phyloP scores from a whole-genome alignment of 2,113 vertebrate species.

The Tringa solitaria region DNA sequence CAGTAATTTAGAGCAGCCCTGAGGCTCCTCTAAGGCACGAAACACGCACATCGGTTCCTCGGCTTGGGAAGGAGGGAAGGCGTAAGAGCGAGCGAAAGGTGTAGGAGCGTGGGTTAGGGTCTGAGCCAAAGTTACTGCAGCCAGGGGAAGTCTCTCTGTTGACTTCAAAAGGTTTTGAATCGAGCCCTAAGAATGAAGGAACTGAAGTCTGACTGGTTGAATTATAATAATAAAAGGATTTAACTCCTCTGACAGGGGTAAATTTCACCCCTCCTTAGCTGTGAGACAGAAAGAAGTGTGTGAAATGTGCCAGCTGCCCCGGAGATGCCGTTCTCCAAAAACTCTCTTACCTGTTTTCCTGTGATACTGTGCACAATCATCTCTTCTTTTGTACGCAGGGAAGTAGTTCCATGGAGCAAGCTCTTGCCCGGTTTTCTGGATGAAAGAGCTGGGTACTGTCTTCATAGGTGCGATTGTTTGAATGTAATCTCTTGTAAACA shows the following conservation, averaged over 20 bases:
- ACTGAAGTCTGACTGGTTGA: conserved; percentile 21
- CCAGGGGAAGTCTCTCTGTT: conserved; percentile 7
- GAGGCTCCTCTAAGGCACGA: not conserved
- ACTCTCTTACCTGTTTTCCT: not conserved
- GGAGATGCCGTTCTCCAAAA: not conserved
- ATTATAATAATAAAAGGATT: conserved; percentile 38
- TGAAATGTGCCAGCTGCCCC: not conserved
- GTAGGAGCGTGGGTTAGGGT: not conserved
- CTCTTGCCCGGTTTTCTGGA: not conserved
- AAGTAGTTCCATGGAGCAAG: not conserved
- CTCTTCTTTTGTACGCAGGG: not conserved
- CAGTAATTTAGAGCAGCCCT: conserved; percentile 17
- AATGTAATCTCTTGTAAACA: not conserved
- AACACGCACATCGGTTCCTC: not conserved
- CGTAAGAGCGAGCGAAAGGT: not conserved
- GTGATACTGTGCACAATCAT: not conserved
- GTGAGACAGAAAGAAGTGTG: not conserved
- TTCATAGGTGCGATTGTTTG: not conserved
- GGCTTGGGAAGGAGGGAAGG: not conserved
- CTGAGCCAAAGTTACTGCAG: conserved; percentile 23
- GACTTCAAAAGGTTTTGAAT: conserved; percentile 53
- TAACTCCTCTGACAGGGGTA: conserved; percentile 6
- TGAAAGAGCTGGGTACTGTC: not conserved
- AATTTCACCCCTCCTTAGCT: conserved; percentile 13
- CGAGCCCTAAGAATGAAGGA: conserved; percentile 19